A percentile compares a stretch with the other conserved stretches of the same genome.
Conservation (phyloP, 2,888 invertebrate genomes). For the Nycteola revayana region DNA sequence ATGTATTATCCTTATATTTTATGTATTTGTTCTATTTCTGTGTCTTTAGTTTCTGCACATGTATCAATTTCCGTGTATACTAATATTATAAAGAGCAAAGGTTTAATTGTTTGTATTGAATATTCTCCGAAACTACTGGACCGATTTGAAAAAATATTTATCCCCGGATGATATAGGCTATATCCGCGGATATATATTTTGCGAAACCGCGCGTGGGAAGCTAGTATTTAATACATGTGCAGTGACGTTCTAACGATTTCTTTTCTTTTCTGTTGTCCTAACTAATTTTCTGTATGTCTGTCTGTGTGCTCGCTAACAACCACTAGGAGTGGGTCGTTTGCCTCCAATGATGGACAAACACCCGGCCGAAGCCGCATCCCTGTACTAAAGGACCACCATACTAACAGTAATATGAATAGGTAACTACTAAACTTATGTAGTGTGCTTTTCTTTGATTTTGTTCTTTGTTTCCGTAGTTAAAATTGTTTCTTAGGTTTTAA, state of each 20-base stretch:
- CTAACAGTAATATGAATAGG: slow-evolving; percentile 77
- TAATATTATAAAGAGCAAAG: too few species aligned
- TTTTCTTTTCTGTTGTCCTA: slow-evolving; percentile 49
- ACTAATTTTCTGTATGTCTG: slow-evolving; percentile 69
- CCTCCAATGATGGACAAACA: slow-evolving; percentile 75
- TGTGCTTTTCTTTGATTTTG: slow-evolving; percentile 25
- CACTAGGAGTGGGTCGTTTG: slow-evolving; percentile 78
- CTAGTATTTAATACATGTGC: slow-evolving; percentile 51
- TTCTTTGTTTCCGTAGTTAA: slow-evolving; percentile 17
- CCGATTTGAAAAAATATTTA: too few species aligned
- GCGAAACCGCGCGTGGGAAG: too few species aligned
- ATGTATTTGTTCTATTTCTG: slow-evolving; percentile 13
- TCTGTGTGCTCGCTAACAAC: slow-evolving; percentile 73
- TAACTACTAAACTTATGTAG: slow-evolving; percentile 49
- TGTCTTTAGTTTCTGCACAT: slow-evolving; percentile 23
- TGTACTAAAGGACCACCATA: slow-evolving; percentile 75
- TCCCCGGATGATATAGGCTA: too few species aligned
- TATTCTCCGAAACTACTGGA: too few species aligned
- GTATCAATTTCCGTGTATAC: slow-evolving; percentile 3
- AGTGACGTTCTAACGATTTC: slow-evolving; percentile 40
- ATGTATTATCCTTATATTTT: slow-evolving; percentile 11
- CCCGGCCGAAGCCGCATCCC: slow-evolving; percentile 77
- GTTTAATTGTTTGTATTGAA: too few species aligned
- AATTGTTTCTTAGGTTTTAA: slow-evolving; percentile 33
- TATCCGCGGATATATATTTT: too few species aligned